phyloP scores from a whole-genome alignment of 1,140 invertebrate species.

The Eueides isabella region DNA sequence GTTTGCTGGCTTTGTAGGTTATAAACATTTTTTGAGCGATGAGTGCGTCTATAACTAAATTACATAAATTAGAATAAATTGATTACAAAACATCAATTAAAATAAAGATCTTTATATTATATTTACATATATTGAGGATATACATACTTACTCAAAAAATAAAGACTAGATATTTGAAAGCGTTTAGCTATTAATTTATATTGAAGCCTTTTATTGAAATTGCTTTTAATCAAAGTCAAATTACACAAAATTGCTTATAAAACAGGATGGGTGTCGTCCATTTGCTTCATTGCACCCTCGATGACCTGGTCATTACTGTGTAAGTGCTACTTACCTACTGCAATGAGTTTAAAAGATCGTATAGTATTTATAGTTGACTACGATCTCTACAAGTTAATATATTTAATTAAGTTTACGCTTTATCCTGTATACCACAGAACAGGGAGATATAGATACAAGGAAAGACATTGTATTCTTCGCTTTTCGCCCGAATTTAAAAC shows the following conservation, averaged over 20 bases:
- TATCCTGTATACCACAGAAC: not conserved
- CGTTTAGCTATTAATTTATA: not conserved
- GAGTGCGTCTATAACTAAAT: no score
- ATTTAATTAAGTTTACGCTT: not conserved
- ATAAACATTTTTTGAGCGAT: not conserved
- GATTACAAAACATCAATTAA: no score
- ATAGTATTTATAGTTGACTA: not conserved
- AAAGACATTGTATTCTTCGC: no score
- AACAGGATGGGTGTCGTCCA: slow-evolving; percentile 35
- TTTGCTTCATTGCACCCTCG: slow-evolving; percentile 41
- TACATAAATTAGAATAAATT: no score
- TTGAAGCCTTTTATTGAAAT: not conserved
- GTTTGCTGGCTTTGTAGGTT: not conserved
- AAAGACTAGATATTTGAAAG: slow-evolving; percentile 5
- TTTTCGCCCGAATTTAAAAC: no score
- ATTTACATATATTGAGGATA: not conserved
- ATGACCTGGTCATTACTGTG: slow-evolving; percentile 35
- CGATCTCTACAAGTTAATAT: not conserved
- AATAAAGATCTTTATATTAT: no score
- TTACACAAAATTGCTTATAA: slow-evolving; percentile 38
- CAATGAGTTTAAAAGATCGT: not conserved
- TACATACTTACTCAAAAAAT: not conserved
- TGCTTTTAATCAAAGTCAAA: slow-evolving; percentile 38
- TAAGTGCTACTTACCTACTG: slow-evolving; percentile 6
- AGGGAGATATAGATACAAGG: no score